Evolutionary conservation across 2,888 invertebrate genomes (phyloP).

Genomic region (Drosophila neotestacea): DNA sequence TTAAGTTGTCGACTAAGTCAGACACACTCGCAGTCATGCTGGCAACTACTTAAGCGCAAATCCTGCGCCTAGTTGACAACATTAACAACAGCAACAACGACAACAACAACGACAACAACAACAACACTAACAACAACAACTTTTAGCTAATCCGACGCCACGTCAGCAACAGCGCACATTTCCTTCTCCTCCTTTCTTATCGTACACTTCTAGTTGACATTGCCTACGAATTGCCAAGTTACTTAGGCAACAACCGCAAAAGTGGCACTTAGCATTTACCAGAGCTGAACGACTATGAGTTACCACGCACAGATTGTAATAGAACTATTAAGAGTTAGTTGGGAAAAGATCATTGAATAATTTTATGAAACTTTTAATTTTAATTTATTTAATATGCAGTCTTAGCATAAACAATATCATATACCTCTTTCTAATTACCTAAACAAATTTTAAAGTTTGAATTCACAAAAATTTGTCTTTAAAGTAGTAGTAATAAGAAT

Average conservation of each 20-base stretch:
- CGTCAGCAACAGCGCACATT: conserved; percentile 31
- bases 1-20: conserved; percentile 19
- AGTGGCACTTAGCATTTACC: not conserved
- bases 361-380: too few species aligned
- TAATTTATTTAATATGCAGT: too few species aligned
- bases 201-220: not conserved
- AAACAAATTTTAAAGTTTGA: too few species aligned
- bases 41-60: conserved; percentile 37
- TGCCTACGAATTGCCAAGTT: conserved; percentile 24
- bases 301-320: conserved; percentile 8
- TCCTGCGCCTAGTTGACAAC: conserved; percentile 45
- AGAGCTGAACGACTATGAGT: conserved; percentile 12
- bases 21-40: conserved; percentile 1
- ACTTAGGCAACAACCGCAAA: conserved; percentile 8
- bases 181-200: not conserved
- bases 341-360: too few species aligned
- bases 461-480: too few species aligned
- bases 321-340: too few species aligned
- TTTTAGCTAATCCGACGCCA: conserved; percentile 49
- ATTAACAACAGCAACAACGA: conserved; percentile 13
- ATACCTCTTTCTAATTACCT: too few species aligned
- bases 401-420: too few species aligned
- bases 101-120: not conserved
- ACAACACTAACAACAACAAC: conserved; percentile 17
- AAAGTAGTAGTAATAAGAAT: too few species aligned